Conservation (phyloP, 2,888 invertebrate genomes). For the Metopia argyrocephala region DNA sequence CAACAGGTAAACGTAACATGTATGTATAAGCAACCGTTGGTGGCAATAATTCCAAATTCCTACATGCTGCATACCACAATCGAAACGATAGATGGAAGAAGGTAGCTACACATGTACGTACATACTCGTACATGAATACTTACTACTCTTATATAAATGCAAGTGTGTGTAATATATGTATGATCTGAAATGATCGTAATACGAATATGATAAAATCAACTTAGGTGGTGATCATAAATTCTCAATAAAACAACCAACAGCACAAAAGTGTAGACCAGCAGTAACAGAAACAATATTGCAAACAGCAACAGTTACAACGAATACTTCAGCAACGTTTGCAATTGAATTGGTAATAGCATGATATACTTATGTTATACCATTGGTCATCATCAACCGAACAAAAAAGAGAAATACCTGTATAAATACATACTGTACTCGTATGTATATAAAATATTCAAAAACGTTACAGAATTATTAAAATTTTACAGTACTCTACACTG, state of each 20-base stretch:
- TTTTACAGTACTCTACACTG: too few relatives aligned
- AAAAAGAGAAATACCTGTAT: neutral
- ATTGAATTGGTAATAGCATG: neutral
- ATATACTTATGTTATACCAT: too few relatives aligned
- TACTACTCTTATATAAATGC: neutral
- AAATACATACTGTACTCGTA: too few relatives aligned
- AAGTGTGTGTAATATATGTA: constrained; percentile 32
- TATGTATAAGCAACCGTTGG: constrained; percentile 38
- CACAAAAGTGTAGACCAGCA: constrained; percentile 55
- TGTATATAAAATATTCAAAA: too few relatives aligned
- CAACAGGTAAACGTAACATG: constrained; percentile 32
- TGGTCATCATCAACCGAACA: neutral
- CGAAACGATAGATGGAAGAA: neutral
- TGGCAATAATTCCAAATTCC: constrained; percentile 50
- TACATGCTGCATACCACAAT: constrained; percentile 16
- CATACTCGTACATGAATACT: neutral
- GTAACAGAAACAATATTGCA: constrained; percentile 24
- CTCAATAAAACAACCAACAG: constrained; percentile 49
- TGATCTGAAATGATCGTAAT: constrained; percentile 63
- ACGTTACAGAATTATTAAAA: too few relatives aligned
- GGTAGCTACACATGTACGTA: neutral
- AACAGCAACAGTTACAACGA: constrained; percentile 24
- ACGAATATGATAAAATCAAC: constrained; percentile 64
- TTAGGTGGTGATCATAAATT: constrained; percentile 64
- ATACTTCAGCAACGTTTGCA: neutral